phyloP scores from a whole-genome alignment of 2,797 vertebrate genomes.

The Syndactyla subalaris region DNA sequence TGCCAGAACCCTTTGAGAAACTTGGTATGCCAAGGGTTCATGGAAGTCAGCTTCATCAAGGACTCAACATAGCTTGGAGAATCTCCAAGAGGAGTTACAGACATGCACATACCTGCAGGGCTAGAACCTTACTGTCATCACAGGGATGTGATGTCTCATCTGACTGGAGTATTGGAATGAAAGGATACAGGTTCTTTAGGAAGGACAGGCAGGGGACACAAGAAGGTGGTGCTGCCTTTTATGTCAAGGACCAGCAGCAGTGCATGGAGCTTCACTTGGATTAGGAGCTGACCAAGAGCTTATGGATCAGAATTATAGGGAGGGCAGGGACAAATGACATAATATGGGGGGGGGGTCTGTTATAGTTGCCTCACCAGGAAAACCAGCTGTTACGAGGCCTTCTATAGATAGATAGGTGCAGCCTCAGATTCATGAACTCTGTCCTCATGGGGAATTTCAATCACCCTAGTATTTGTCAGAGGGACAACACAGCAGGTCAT shows the following conservation, averaged over 20 bases:
- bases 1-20: accelerated
- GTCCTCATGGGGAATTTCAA: neutral
- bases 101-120: too few species aligned
- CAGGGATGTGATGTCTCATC: neutral
- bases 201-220: neutral
- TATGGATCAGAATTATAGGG: neutral
- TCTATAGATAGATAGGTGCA: neutral
- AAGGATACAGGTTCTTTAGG: neutral
- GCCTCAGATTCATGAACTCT: neutral
- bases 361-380: neutral
- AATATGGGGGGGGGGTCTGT: neutral
- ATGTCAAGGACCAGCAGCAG: neutral
- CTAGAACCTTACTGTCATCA: neutral
- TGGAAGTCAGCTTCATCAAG: neutral
- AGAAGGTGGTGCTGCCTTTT: neutral
- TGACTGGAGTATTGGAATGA: neutral
- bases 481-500: neutral
- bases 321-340: neutral
- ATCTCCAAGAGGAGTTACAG: neutral
- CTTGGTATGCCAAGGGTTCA: accelerated
- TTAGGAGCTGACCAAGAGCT: neutral
- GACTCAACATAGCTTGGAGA: neutral
- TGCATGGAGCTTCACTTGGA: too few species aligned
- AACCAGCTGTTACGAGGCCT: neutral
- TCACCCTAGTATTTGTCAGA: neutral